Evolutionary conservation across 2,113 vertebrate species (phyloP).

Genomic region (Pelodiscus sinensis): DNA sequence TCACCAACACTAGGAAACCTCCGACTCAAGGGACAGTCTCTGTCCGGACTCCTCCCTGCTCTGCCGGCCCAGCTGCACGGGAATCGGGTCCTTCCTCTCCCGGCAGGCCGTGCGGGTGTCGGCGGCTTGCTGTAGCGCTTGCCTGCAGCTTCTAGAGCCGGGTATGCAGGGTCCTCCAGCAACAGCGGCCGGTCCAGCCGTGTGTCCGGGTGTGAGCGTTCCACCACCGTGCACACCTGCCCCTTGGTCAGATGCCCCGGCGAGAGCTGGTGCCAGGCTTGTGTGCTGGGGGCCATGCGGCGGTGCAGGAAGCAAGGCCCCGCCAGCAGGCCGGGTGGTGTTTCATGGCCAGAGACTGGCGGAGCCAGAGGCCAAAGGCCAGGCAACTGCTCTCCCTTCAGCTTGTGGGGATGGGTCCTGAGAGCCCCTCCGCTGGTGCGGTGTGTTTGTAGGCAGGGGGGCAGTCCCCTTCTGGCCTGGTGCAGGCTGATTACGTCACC

Average conservation of each 20-base stretch:
- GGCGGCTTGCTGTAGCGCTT: neutral
- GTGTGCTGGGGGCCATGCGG: neutral
- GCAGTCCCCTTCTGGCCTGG: neutral
- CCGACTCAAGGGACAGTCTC: neutral
- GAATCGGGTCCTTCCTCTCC: neutral
- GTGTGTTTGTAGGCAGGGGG: neutral
- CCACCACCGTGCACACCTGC: too few relatives aligned
- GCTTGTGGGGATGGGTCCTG: neutral
- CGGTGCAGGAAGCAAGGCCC: neutral
- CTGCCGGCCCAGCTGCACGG: too few relatives aligned
- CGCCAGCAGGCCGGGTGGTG: neutral
- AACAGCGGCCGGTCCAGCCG: too few relatives aligned
- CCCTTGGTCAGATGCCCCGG: neutral
- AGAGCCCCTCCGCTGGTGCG: neutral
- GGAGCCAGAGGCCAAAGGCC: neutral
- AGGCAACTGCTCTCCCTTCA: neutral
- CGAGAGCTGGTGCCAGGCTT: neutral
- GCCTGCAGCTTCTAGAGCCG: too few relatives aligned
- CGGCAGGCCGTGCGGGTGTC: too few relatives aligned
- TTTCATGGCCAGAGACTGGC: neutral
- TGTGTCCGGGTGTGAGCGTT: too few relatives aligned
- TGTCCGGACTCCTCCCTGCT: neutral
- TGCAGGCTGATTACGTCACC: neutral
- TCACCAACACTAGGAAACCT: neutral
- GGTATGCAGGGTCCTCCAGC: too few relatives aligned